Base-by-base conservation (phyloP, 2,113 vertebrate genomes). In the Paramormyrops kingsleyae region DNA sequence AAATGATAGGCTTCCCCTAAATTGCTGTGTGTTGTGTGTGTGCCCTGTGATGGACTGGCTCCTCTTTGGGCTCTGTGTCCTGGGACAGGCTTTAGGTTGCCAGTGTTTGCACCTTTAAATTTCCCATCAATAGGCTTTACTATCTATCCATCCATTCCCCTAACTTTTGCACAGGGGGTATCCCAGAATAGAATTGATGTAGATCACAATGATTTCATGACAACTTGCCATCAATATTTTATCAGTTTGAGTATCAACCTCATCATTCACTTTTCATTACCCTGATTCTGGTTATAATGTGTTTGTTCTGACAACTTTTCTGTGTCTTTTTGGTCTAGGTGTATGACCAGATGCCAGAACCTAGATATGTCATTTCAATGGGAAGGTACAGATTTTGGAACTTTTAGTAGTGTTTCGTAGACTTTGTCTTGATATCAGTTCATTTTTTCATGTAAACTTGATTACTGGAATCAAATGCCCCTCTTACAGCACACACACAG, bases 271-370 rank as follows among this genome's bases (percentile, higher is more conserved):
- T 21, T 56, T 47, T 70, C 21, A 35, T 53, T 42, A 70, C 1
- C 74, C 31, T 42, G 5, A 80, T 80, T 42, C 13, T 80, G 5
- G 17, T 19, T 56, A 19, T 21, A 27, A 53, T 56, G 21, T 59
- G 17, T 62, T n/a, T n/a, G 50, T 89, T n/a, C 27, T 56, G 50
- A 42, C 12, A 31, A 3, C 5, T 39, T 39, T 39, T 35, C 24
- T 44, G 0, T 50, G 12, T 92, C 21, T 92, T 12, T 92, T 90
- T 83, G 46, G 10, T 70, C 80, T 94, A 99, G 99, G 98, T 99
- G 56, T 99, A 99, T 0, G 98, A 99, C 93, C 98, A 99, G 96
- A 99, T 99, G 98, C 97, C 98, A 0, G 98, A 99, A 92, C 98
- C 98, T 2, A 97, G 97, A 93, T 99, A 99, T 0, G 99, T 99